Conservation (phyloP, 2,797 vertebrate genomes). For the Phrynocephalus forsythii region DNA sequence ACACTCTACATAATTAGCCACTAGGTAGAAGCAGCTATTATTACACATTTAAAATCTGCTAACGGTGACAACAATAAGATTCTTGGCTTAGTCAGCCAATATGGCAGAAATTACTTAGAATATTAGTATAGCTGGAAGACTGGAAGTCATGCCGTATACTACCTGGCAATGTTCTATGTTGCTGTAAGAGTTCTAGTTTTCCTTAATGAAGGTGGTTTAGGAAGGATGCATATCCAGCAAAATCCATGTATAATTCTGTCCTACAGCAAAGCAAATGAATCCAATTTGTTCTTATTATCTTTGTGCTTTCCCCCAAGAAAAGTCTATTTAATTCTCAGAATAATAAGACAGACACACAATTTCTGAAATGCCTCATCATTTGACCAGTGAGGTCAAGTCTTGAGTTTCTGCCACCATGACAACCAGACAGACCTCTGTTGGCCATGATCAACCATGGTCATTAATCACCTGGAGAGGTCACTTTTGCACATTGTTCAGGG, state of each 20-base stretch:
- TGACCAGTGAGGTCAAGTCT: slow-evolving; percentile 13
- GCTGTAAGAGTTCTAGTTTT: not conserved
- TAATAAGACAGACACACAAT: not conserved
- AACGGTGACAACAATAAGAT: not conserved
- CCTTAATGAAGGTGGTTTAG: not conserved
- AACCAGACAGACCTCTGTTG: slow-evolving; percentile 16
- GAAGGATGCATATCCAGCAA: not conserved
- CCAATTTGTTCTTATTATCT: slow-evolving; percentile 18
- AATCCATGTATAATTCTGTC: not conserved
- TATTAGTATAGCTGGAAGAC: not conserved
- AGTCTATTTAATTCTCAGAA: slow-evolving; percentile 19
- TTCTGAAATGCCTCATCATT: slow-evolving; percentile 23
- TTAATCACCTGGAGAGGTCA: slow-evolving; percentile 29
- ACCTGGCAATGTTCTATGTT: not conserved
- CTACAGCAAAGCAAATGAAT: slow-evolving; percentile 2
- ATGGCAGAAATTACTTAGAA: not conserved
- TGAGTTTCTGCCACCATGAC: slow-evolving; percentile 38
- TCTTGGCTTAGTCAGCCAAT: no score
- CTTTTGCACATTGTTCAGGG: slow-evolving; percentile 6
- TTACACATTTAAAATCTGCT: not conserved
- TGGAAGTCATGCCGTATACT: not conserved
- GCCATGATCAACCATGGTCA: not conserved
- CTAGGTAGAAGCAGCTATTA: no score
- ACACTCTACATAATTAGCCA: not conserved
- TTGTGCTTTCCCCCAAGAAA: slow-evolving; percentile 13